Percentiles rank a stretch among this genome's conserved stretches.
Conservation (phyloP, 2,113 vertebrate species). For the Limnothrissa miodon region DNA sequence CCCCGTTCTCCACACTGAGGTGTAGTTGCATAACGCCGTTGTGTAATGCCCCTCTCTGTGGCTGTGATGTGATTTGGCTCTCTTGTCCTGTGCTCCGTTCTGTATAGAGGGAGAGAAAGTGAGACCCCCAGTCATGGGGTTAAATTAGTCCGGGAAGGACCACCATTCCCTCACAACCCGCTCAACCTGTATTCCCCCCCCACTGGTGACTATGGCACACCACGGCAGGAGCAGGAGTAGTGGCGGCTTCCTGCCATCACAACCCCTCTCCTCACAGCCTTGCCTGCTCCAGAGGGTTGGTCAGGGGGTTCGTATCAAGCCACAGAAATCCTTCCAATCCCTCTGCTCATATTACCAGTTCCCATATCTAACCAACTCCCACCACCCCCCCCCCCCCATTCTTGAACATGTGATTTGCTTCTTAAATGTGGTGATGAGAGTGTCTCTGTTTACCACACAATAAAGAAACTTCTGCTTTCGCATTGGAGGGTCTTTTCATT, state of each 20-base stretch:
- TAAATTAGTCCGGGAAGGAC: slow-evolving; percentile 51
- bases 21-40: slow-evolving; percentile 60
- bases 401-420: neutral
- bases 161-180: slow-evolving; percentile 17
- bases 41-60: slow-evolving; percentile 41
- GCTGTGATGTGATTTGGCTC: slow-evolving; percentile 59
- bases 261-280: neutral
- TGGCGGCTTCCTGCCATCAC: neutral
- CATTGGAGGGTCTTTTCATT: neutral
- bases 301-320: neutral
- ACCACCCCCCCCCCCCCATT: too few species aligned
- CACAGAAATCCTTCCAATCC: neutral
- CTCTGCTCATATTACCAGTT: neutral
- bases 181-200: slow-evolving; percentile 31
- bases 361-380: too few species aligned
- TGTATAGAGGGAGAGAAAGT: slow-evolving; percentile 24
- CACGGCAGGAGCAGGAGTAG: slow-evolving; percentile 40
- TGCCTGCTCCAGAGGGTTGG: neutral
- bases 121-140: slow-evolving; percentile 49
- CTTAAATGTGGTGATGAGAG: neutral
- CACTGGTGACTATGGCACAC: slow-evolving; percentile 7
- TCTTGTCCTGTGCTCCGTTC: slow-evolving; percentile 12
- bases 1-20: slow-evolving; percentile 42
- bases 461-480: neutral
- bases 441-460: neutral